Evolutionary conservation across 2,797 vertebrate species (phyloP), one percentile per base, ranked within the genome.

Genomic region (Sardinella longiceps): DNA sequence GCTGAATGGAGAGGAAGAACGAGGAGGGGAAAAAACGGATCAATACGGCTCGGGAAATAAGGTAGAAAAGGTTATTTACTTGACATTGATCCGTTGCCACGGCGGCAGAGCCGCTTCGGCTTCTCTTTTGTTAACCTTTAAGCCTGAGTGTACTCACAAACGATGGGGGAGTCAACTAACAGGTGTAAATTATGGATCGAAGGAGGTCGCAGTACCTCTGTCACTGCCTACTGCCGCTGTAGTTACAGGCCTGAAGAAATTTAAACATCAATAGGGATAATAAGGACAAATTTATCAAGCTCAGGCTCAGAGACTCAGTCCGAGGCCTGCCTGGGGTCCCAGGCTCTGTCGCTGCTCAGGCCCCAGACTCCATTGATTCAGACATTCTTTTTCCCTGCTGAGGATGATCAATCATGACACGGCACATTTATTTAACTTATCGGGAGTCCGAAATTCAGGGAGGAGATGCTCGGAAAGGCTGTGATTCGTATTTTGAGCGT

Each of bases 111-210:
- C 97, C 95, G 94, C 95, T 94, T 95, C 97, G 97, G 96, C 96
- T 97, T 98, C 96, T 98, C 97, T 99, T 99, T 98, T 98, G 98
- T 99, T 99, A 99, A 98, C 98, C 98, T 99, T 97, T 99, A 97
- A 97, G 96, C 96, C 95, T 90, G 94, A 97, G 96, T 97, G 93
- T 97, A 96, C 97, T 97, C 96, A 96, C 95, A 97, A 97, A 97
- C 97, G 95, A 97, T 96, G 93, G 94, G 96, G 96, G 96, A 98
- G 96, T 96, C 95, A 93, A 96, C 97, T 98, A 99, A 99, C 97
- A 98, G 97, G 97, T 98, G 96, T 97, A 98, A 96, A 97, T 97
- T 98, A 98, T 97, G 95, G 97, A 98, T 99, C 95, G 96, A 98
- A 97, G 95, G 94, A 97, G 97, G 97, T 97, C 95, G 93, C 92